Evolutionary conservation across 1,140 invertebrate genomes (phyloP).

Genomic region (Gonatopus flavifemur): DNA sequence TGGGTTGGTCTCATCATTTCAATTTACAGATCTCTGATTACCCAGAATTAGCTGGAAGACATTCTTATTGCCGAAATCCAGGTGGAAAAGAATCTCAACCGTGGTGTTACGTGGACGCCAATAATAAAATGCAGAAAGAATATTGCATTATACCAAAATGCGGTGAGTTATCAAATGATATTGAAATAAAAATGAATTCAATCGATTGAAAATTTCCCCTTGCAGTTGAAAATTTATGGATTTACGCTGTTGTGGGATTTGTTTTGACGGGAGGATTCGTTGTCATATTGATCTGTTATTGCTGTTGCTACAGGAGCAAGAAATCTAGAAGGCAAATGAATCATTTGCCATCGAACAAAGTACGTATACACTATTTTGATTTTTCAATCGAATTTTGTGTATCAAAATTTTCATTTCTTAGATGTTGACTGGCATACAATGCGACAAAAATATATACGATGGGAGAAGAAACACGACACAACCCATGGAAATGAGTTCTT

Average conservation of each 20-base stretch:
- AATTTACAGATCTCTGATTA: slow-evolving; percentile 73
- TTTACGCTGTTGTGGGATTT: slow-evolving; percentile 62
- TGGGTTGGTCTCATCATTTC: slow-evolving; percentile 81
- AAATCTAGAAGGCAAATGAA: slow-evolving; percentile 48
- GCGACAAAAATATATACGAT: slow-evolving; percentile 78
- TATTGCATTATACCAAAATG: slow-evolving; percentile 85
- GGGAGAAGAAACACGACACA: slow-evolving; percentile 61
- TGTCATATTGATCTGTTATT: slow-evolving; percentile 51
- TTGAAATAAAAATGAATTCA: not conserved
- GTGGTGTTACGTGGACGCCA: slow-evolving; percentile 86
- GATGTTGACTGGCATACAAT: slow-evolving; percentile 51
- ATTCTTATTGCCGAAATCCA: slow-evolving; percentile 93
- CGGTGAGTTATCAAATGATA: slow-evolving; percentile 26
- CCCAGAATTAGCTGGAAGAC: slow-evolving; percentile 81
- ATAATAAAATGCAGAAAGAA: slow-evolving; percentile 68
- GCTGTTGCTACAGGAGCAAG: slow-evolving; percentile 50
- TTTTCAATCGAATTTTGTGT: slow-evolving; percentile 4
- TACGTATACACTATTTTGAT: slow-evolving; percentile 19
- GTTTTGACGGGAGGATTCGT: slow-evolving; percentile 58
- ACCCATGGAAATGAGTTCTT: slow-evolving; percentile 78
- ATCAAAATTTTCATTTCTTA: slow-evolving; percentile 23
- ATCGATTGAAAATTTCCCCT: slow-evolving; percentile 14
- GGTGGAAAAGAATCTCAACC: slow-evolving; percentile 75
- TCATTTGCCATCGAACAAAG: slow-evolving; percentile 52
- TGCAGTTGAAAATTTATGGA: slow-evolving; percentile 58